Conservation (phyloP, 1,140 invertebrate genomes). For the Brachionus rubens region DNA sequence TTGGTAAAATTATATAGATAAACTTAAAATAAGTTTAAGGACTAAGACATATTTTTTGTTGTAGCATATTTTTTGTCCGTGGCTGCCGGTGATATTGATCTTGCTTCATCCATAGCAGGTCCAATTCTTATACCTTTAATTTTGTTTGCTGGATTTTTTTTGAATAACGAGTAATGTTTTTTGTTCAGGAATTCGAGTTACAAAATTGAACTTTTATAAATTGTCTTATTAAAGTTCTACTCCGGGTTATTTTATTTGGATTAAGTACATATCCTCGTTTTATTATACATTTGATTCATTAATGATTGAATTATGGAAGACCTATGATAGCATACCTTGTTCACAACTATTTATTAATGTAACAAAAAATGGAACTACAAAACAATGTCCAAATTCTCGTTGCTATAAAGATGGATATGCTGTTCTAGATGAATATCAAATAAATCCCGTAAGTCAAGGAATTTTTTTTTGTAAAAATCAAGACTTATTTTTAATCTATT, state of each 20-base stretch:
- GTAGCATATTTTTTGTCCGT: constrained; percentile 15
- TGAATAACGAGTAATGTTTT: constrained; percentile 67
- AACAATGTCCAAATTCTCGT: background rate
- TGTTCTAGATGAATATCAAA: background rate
- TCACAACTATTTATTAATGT: constrained; percentile 8
- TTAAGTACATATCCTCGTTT: constrained; percentile 46
- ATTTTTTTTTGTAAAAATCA: background rate
- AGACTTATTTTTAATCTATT: background rate
- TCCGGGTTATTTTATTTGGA: constrained; percentile 30
- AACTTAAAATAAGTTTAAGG: no score
- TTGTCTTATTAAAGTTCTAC: constrained; percentile 11
- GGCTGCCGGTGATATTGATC: background rate
- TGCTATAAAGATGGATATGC: constrained; percentile 1
- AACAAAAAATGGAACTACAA: background rate
- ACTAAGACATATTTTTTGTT: no score
- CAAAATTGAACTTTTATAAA: background rate
- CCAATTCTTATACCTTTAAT: constrained; percentile 86
- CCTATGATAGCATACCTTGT: background rate
- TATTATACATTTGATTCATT: constrained; percentile 32
- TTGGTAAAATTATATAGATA: no score
- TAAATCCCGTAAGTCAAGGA: background rate
- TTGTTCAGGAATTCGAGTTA: background rate
- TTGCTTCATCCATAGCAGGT: constrained; percentile 78
- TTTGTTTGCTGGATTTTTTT: constrained; percentile 89
- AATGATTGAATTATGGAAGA: constrained; percentile 21